Conservation (phyloP, 2,888 invertebrate genomes). For the Drosophila parthenogenetica region DNA sequence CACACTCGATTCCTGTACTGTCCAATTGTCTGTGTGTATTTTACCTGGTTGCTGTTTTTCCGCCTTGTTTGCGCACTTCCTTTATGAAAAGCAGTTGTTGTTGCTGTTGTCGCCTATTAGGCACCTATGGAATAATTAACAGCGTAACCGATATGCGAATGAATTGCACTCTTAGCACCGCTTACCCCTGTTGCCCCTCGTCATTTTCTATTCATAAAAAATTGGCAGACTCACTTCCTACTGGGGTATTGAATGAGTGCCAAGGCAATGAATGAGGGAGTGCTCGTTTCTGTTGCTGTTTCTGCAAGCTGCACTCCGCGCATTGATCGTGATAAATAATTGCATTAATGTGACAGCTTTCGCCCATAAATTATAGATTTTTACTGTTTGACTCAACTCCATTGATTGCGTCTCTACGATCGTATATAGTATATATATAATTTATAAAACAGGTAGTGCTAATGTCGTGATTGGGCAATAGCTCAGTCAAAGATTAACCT, state of each 20-base stretch:
- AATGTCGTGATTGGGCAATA: constrained; percentile 40
- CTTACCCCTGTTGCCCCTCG: not conserved
- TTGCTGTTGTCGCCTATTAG: constrained; percentile 59
- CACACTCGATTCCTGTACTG: constrained; percentile 18
- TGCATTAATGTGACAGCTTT: constrained; percentile 76
- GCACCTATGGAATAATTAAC: constrained; percentile 73
- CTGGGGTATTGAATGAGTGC: constrained; percentile 54
- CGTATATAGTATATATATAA: not conserved
- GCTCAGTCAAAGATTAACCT: constrained; percentile 34
- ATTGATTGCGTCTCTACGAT: constrained; percentile 7
- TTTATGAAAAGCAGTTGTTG: constrained; percentile 31
- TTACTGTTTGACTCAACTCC: constrained; percentile 34
- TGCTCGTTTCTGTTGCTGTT: constrained; percentile 17
- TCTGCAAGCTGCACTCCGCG: constrained; percentile 40
- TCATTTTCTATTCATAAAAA: constrained; percentile 37
- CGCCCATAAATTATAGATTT: constrained; percentile 65
- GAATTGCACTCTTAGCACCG: constrained; percentile 22
- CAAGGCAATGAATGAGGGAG: constrained; percentile 44
- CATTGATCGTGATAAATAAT: constrained; percentile 74
- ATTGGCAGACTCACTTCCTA: constrained; percentile 72
- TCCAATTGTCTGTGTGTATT: constrained; percentile 3
- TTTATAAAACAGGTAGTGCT: constrained; percentile 31
- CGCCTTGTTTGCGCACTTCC: constrained; percentile 53
- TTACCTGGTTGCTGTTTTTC: constrained; percentile 33
- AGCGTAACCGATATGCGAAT: constrained; percentile 70